Base-by-base conservation (phyloP, 2,888 invertebrate genomes). In the Leucoma salicis region DNA sequence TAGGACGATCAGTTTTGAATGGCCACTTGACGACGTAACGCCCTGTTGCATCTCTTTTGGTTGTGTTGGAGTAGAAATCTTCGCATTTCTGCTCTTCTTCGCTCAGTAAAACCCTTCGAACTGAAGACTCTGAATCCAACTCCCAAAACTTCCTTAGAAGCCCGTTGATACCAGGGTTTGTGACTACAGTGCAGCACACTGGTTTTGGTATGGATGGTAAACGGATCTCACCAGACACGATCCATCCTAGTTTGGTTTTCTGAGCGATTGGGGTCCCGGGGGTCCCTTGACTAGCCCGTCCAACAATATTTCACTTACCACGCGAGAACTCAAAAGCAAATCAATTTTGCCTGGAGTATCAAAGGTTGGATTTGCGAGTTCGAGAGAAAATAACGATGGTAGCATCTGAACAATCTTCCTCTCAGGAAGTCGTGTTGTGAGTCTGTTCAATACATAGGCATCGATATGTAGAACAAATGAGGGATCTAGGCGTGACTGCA, bases 21-120 rank as follows among this genome's bases (percentile, higher is more conserved):
- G 61, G 57, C 42, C 59, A 29, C 16, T 32, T 49, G 0, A 57
- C 59, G 7, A 59, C 34, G 34, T 55, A 60, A 39, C 52, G 46
- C 5, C 60, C 60, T 13, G 42, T 25, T 2, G 27, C 5, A 31
- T 44, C 42, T 35, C 60, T 43, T 33, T 29, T 40, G 24, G 44
- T 18, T 31, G 51, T 53, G 21, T 18, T 50, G 57, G 11, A 7
- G 11, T 7, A 29, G 8, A 58, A 42, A 1, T 33, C 15, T 54
- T 65, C 58, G 35, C 63, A 61, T 18, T n/a, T 3, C 32, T 31
- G 8, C 44, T 62, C 60, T 36, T 59, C 53, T n/a, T n/a, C n/a
- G 35, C 15, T 5, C 1, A 21, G 18, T 2, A 31, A 11, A 8
- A 7, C 29, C 8, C 4, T 12, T 1, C 11, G 6, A 12, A 16